Percentiles rank a stretch among this genome's conserved stretches.
These are phyloP conservation scores for Salminus brasiliensis DNA, from an alignment of 2,113 vertebrate species.

Conservation along the genomic window DNA sequence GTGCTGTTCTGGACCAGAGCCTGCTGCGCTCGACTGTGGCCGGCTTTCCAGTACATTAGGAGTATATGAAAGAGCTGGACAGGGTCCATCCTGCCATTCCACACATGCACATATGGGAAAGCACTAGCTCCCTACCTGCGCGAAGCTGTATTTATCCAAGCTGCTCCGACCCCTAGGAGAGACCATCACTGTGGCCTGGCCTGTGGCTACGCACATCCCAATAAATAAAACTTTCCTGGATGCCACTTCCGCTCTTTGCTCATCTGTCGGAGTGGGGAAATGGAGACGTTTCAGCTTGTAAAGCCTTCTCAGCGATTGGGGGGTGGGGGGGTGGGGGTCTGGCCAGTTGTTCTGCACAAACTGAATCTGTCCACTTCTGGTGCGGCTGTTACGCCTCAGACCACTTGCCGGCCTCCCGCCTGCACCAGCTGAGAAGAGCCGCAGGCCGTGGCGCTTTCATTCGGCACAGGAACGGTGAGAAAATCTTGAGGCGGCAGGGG, in stretches of 20 bases:
- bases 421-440: neutral
- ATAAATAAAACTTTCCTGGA: slow-evolving; percentile 75
- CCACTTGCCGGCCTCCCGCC: slow-evolving; percentile 10
- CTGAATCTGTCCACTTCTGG: neutral
- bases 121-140: slow-evolving; percentile 64
- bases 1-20: slow-evolving; percentile 75
- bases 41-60: slow-evolving; percentile 93
- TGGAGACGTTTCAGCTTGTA: slow-evolving; percentile 45
- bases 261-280: slow-evolving; percentile 56
- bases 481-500: slow-evolving; percentile 28
- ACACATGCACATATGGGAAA: slow-evolving; percentile 81
- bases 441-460: slow-evolving; percentile 7
- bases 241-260: slow-evolving; percentile 63
- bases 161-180: slow-evolving; percentile 63
- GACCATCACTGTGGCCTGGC: slow-evolving; percentile 70
- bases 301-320: slow-evolving; percentile 48
- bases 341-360: slow-evolving; percentile 31
- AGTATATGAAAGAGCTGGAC: slow-evolving; percentile 83
- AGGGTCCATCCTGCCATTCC: slow-evolving; percentile 52
- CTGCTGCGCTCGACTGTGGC: slow-evolving; percentile 76
- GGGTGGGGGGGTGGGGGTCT: neutral
- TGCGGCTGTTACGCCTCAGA: slow-evolving; percentile 13
- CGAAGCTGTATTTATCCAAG: slow-evolving; percentile 71
- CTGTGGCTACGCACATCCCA: slow-evolving; percentile 63
- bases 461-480: slow-evolving; percentile 28